These are phyloP conservation scores for Heterochromis multidens DNA, from an alignment of 2,113 vertebrate species.

Conservation along the genomic window DNA sequence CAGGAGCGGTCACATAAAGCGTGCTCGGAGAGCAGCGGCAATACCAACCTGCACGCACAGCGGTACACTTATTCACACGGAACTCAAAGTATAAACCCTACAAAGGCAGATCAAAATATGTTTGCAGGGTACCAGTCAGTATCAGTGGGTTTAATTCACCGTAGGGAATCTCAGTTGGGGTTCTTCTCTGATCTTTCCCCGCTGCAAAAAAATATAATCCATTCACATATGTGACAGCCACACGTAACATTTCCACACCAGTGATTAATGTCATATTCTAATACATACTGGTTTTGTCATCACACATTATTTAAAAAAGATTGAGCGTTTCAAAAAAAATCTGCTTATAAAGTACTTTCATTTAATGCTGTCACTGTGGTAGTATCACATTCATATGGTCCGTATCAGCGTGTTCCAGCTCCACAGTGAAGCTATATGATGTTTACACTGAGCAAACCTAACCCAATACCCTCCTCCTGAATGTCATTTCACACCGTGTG, in stretches of 20 bases:
- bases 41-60: slow-evolving; percentile 6
- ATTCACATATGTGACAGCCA: slow-evolving; percentile 21
- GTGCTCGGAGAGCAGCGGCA: not conserved
- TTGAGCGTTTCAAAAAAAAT: not conserved
- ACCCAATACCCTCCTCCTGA: not conserved
- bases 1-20: slow-evolving; percentile 29
- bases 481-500: not conserved
- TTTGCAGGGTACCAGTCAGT: slow-evolving; percentile 25
- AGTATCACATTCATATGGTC: not conserved
- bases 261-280: slow-evolving; percentile 25
- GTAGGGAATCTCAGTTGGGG: not conserved
- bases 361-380: not conserved
- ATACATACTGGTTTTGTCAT: not conserved
- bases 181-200: slow-evolving; percentile 22
- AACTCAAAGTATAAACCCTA: not conserved
- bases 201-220: slow-evolving; percentile 22
- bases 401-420: not conserved
- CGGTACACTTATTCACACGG: slow-evolving; percentile 7
- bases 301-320: not conserved
- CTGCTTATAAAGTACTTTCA: not conserved
- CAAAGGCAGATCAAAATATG: slow-evolving; percentile 38
- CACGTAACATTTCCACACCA: not conserved
- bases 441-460: not conserved
- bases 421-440: not conserved
- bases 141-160: slow-evolving; percentile 27